These are phyloP conservation scores for Ceratotherium simum DNA, from an alignment of 2,113 vertebrate genomes.

Conservation along the genomic window DNA sequence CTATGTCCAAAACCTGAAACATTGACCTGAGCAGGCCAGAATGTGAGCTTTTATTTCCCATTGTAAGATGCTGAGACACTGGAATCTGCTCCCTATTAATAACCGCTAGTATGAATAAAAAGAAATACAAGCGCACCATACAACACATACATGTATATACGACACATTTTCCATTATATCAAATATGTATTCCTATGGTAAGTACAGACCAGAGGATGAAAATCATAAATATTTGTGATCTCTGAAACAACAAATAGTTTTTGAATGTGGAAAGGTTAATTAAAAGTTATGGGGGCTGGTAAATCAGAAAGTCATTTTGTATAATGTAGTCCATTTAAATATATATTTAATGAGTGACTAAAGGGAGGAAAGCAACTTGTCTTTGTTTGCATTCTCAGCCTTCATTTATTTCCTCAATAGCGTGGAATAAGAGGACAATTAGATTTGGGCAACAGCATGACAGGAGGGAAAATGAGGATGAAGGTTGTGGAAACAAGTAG, in stretches of 20 bases:
- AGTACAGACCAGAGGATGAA: background rate
- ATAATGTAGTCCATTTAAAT: background rate
- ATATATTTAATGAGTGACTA: background rate
- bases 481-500: background rate
- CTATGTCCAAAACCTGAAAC: background rate
- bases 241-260: conserved; percentile 1
- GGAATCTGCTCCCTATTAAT: background rate
- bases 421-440: background rate
- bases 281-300: background rate
- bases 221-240: background rate
- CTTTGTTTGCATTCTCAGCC: background rate
- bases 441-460: background rate
- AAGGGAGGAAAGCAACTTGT: background rate
- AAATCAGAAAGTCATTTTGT: background rate
- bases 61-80: background rate
- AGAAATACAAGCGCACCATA: background rate
- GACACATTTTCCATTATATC: background rate
- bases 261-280: background rate
- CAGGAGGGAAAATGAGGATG: background rate
- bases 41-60: background rate
- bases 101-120: no score
- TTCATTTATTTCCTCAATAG: background rate
- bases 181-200: background rate
- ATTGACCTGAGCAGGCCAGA: background rate
- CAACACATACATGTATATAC: background rate